Conservation (phyloP, 2,113 vertebrate species). For the Cynocephalus volans region DNA sequence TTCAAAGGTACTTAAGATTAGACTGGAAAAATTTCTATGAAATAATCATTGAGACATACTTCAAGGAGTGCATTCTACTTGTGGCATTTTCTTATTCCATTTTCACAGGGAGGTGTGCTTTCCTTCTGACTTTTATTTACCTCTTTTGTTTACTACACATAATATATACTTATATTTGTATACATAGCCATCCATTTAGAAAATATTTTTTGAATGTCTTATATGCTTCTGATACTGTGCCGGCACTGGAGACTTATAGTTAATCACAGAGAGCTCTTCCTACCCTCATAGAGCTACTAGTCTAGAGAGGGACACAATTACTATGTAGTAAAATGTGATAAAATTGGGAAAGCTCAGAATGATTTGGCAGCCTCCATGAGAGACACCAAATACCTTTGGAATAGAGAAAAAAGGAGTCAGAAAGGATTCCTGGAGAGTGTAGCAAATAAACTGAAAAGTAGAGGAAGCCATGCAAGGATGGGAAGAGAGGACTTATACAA, state of each 20-base stretch:
- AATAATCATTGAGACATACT: neutral
- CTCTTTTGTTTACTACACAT: neutral
- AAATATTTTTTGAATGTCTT: neutral
- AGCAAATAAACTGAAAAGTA: neutral
- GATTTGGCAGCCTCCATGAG: neutral
- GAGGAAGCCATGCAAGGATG: neutral
- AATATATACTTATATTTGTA: neutral
- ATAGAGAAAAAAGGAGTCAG: neutral
- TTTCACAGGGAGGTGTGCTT: neutral
- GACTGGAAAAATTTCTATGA: neutral
- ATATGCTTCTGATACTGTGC: neutral
- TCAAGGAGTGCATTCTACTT: neutral
- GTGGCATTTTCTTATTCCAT: neutral
- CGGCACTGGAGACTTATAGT: neutral
- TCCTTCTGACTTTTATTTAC: slow-evolving; percentile 3
- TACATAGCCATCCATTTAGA: neutral
- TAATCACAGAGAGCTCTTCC: neutral
- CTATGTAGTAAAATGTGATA: neutral
- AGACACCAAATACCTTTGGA: neutral
- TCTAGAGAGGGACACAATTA: neutral
- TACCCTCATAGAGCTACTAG: too few species aligned
- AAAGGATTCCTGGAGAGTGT: neutral
- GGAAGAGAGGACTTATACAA: neutral
- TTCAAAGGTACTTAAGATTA: slow-evolving; percentile 24
- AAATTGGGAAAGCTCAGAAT: neutral